Evolutionary conservation across 2,113 vertebrate genomes (phyloP), one percentile per base, ranked within the genome.

Genomic region (Talpa occidentalis): DNA sequence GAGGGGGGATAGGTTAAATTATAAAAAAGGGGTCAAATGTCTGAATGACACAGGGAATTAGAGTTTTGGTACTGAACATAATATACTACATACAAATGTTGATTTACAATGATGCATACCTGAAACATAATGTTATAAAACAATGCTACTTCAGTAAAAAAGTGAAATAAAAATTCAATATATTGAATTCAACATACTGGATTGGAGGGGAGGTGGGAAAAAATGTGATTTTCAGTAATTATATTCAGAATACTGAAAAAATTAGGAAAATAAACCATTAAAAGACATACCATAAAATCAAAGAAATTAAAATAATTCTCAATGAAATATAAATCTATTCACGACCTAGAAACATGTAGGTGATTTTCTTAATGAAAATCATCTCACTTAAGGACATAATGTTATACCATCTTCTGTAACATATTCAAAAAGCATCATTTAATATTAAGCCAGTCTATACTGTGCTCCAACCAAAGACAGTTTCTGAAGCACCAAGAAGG

Each of bases 221-320:
- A n/a, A n/a, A n/a, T n/a, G n/a, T n/a, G n/a, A n/a, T n/a, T 82
- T 80, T 81, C 56, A 93, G 84, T 60, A 56, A 32, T 30, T 87
- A n/a, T 60, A 90, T 72, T 95, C 24, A 82, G 32, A 94, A 96
- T 89, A 42, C 11, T 80, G 3, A 21, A 80, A 80, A 91, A 88
- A 83, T 73, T 37, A 62, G 12, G 82, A 83, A 69, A 73, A 77
- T 9, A 26, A 8, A 32, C 62, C 84, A 91, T 91, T 59, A 72
- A 30, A 84, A 91, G 40, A 37, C 12, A 88, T 44, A 93, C 6
- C 32, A 88, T 5, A 83, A 5, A 49, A 70, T 76, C 37, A 86
- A 92, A 76, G n/a, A 16, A 87, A 77, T 42, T 81, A 78, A 77
- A 92, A 81, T 86, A 86, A 67, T 67, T 95, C 78, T 92, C 73